phyloP scores from a whole-genome alignment of 2,888 invertebrate genomes.

The Sinohyriopsis cumingii region DNA sequence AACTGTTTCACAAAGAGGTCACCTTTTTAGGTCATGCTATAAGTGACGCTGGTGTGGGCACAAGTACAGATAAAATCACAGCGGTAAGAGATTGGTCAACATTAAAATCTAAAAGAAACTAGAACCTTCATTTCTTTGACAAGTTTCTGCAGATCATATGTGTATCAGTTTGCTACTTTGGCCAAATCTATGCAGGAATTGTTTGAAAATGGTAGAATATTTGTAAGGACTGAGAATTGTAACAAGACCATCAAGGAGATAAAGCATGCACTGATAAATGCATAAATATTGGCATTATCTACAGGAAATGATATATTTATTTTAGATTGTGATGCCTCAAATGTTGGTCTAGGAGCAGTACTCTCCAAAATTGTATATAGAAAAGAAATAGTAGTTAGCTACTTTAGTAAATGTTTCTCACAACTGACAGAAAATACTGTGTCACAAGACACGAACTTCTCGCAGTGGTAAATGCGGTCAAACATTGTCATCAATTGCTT shows the following conservation, averaged over 20 bases:
- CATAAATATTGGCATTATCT: no score
- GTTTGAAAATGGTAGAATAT: slow-evolving; percentile 8
- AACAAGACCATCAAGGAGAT: slow-evolving; percentile 23
- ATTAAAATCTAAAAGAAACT: slow-evolving; percentile 17
- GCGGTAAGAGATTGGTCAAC: slow-evolving; percentile 16
- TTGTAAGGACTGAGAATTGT: slow-evolving; percentile 17
- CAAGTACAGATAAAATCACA: no score
- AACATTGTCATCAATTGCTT: slow-evolving; percentile 18
- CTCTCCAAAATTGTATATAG: no score
- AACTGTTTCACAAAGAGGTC: slow-evolving; percentile 17
- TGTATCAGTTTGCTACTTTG: no score
- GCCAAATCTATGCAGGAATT: slow-evolving; percentile 20
- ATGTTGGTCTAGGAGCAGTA: no score
- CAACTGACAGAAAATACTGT: slow-evolving; percentile 20
- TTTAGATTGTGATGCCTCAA: no score
- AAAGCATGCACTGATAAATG: no score
- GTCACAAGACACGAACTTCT: slow-evolving; percentile 21
- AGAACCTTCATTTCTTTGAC: slow-evolving; percentile 22
- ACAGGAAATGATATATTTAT: no score
- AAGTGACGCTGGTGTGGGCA: slow-evolving; percentile 19
- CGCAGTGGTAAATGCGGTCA: slow-evolving; percentile 12
- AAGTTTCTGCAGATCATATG: slow-evolving; percentile 25
- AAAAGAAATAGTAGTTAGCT: no score
- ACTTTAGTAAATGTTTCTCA: slow-evolving; percentile 13
- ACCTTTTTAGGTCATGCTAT: slow-evolving; percentile 20